phyloP scores from a whole-genome alignment of 2,113 vertebrate species.

The Leptobrachium leishanense region DNA sequence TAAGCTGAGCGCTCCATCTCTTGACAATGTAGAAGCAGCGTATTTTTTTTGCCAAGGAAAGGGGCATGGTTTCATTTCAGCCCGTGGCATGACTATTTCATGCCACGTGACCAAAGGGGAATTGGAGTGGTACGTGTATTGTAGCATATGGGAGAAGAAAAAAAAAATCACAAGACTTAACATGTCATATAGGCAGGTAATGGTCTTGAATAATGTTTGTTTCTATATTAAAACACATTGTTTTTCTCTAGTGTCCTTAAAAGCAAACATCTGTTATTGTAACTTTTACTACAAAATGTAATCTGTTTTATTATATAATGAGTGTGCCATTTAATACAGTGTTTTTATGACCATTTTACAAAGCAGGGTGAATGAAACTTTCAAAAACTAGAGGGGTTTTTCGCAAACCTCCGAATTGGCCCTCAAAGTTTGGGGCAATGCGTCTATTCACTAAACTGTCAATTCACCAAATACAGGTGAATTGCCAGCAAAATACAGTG shows the following conservation, averaged over 20 bases:
- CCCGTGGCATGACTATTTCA: not conserved
- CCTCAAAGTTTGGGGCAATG: too few relatives aligned
- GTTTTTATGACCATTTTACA: too few relatives aligned
- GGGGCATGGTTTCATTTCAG: not conserved
- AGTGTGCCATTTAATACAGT: too few relatives aligned
- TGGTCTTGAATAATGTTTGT: not conserved
- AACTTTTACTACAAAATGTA: not conserved
- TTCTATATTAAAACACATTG: not conserved
- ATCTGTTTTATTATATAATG: not conserved
- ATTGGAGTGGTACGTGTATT: not conserved
- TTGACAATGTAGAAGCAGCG: not conserved
- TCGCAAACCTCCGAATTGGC: too few relatives aligned
- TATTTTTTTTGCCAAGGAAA: not conserved
- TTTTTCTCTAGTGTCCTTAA: not conserved
- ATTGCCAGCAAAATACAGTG: too few relatives aligned
- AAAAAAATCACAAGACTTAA: not conserved
- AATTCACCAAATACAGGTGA: too few relatives aligned
- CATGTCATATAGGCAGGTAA: not conserved
- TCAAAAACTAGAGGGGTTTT: too few relatives aligned
- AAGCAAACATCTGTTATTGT: not conserved
- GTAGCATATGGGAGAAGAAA: not conserved
- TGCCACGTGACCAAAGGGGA: not conserved
- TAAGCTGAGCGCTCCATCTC: too few relatives aligned
- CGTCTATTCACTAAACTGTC: too few relatives aligned
- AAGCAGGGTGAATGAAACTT: too few relatives aligned